Base-by-base conservation (phyloP, 2,113 vertebrate species). In the Proteles cristata region DNA sequence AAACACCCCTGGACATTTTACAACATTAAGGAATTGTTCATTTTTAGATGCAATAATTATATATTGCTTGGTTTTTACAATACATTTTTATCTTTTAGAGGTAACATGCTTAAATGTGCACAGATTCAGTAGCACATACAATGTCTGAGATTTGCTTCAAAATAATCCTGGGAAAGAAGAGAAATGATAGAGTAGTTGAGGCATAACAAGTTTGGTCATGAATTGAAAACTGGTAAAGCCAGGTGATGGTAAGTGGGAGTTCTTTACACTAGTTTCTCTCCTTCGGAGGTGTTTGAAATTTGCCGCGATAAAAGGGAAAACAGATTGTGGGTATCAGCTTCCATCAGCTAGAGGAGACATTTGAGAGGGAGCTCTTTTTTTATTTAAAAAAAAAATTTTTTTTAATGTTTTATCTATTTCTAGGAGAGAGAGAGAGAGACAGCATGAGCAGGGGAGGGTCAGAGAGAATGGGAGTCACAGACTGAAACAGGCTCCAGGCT, bases 271-370 rank as follows among this genome's bases (percentile, higher is more conserved):
- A n/a, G 76, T 76, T 33, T 90, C 39, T 73, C 77, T 45, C 61
- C 33, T 83, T 61, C 58, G 31, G 35, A 28, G 89, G 65, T 77
- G 23, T 85, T 95, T 66, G n/a, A 96, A 82, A 58, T 77, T 90
- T 94, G 66, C 50, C 25, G 43, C 28, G 94, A 77, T 39, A 45
- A 83, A 92, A 92, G 95, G 14, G 7, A 25, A 90, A 50, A 53
- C 19, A 63, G 33, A 53, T 6, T 50, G 26, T 6, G 53, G 53
- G 25, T n/a, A 43, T 88, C 4, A 55, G 19, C 17, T 92, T 90
- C 43, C 68, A 1, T 74, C 28, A 11, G n/a, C 58, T 71, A 90
- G 33, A 73, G 63, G 55, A 74, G 55, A 83, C 19, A 63, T 25
- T 50, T 95, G 50, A 28, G 50, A 82, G 26, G 9, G 5, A 69